Conservation (phyloP, 2,888 invertebrate species). For the Ophioninae sp. region DNA sequence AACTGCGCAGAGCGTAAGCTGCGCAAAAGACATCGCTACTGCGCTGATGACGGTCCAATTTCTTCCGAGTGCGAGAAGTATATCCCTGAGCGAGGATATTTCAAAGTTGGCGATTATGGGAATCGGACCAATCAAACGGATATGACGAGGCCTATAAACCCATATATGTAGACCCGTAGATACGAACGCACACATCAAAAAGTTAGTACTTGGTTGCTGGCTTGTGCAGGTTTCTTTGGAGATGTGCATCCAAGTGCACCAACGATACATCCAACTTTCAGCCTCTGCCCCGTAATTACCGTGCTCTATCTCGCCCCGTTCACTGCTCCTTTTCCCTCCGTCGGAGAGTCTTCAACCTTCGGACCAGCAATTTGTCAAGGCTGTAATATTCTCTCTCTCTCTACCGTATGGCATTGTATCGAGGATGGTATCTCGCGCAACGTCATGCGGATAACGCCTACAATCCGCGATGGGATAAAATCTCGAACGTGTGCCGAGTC, state of each 20-base stretch:
- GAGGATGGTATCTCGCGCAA: slow-evolving; percentile 39
- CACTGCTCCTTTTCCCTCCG: slow-evolving; percentile 46
- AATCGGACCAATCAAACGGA: slow-evolving; percentile 41
- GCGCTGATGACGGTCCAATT: not conserved
- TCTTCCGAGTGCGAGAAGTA: slow-evolving; percentile 3
- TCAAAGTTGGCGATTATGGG: slow-evolving; percentile 16
- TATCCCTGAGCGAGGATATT: slow-evolving; percentile 15
- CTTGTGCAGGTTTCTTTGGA: slow-evolving; percentile 31
- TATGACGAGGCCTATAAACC: slow-evolving; percentile 12
- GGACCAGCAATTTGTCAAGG: slow-evolving; percentile 81
- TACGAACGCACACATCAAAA: not conserved
- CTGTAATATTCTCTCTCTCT: slow-evolving; percentile 76
- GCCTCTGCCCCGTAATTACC: slow-evolving; percentile 77
- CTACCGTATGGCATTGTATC: slow-evolving; percentile 73
- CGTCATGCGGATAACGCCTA: slow-evolving; percentile 62
- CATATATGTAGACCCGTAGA: not conserved
- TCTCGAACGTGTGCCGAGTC: slow-evolving; percentile 60
- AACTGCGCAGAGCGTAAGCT: not conserved
- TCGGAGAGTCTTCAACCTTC: slow-evolving; percentile 74
- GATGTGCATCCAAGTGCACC: slow-evolving; percentile 37
- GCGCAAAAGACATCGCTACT: not conserved
- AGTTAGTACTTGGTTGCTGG: slow-evolving; percentile 11
- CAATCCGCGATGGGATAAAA: slow-evolving; percentile 71
- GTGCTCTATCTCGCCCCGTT: slow-evolving; percentile 59
- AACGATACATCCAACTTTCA: slow-evolving; percentile 29